Conservation (phyloP, 92 coral and sea anemone species). For the Ricordea florida region DNA sequence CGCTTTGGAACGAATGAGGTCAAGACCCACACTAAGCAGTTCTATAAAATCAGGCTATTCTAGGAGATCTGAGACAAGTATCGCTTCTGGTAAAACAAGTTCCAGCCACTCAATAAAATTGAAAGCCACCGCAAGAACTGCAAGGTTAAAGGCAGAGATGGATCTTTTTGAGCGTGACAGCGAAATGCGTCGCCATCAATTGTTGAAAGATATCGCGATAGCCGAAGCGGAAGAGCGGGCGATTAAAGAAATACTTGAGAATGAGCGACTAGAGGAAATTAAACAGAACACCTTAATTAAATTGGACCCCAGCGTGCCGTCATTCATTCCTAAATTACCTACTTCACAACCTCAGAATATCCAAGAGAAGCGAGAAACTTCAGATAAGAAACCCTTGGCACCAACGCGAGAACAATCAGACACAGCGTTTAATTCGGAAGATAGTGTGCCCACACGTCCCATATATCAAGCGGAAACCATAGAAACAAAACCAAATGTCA, state of each 20-base stretch:
- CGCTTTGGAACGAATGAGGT: not conserved
- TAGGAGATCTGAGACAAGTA: not conserved
- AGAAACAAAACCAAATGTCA: too few relatives aligned
- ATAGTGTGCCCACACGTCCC: too few relatives aligned
- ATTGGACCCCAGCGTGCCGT: not conserved
- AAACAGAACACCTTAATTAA: not conserved
- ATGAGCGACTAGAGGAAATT: not conserved
- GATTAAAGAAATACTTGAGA: not conserved
- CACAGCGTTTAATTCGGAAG: too few relatives aligned
- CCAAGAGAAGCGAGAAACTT: not conserved
- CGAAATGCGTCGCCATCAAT: constrained; percentile 11
- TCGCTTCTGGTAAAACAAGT: not conserved
- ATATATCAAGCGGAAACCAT: too few relatives aligned
- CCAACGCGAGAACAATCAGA: not conserved
- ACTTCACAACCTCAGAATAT: not conserved
- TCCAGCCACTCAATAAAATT: constrained; percentile 2
- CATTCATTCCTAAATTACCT: not conserved
- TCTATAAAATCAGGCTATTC: not conserved
- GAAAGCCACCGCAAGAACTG: not conserved
- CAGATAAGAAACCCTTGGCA: not conserved
- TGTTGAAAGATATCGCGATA: constrained; percentile 24
- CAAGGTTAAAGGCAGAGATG: not conserved
- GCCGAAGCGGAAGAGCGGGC: constrained; percentile 28
- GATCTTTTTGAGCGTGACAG: constrained; percentile 20
- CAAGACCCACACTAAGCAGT: not conserved